These are phyloP conservation scores for Alviniconcha marisindica DNA, from an alignment of 1,140 invertebrate genomes.

Conservation along the genomic window DNA sequence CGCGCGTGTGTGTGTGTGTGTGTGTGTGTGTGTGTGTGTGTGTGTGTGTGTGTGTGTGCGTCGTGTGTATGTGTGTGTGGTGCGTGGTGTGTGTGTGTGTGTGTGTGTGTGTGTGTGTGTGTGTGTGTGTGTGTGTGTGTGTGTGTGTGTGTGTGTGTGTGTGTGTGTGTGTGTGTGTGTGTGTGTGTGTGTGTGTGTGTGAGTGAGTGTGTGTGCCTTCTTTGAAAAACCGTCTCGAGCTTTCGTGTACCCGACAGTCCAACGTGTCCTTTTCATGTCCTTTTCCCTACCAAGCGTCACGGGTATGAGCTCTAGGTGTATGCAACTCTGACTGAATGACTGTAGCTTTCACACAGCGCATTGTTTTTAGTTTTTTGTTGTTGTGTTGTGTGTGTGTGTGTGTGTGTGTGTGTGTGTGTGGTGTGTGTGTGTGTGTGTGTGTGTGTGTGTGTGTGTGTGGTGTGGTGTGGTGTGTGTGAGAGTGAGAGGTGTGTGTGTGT, in stretches of 20 bases:
- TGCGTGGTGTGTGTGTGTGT: not conserved
- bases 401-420: too few relatives aligned
- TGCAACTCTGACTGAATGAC: too few relatives aligned
- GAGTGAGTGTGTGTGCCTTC: not conserved
- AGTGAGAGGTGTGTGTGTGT: too few relatives aligned
- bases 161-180: too few relatives aligned
- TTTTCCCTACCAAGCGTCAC: not conserved
- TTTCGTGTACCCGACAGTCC: not conserved
- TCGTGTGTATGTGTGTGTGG: not conserved
- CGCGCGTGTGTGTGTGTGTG: not conserved
- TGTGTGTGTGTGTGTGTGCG: not conserved
- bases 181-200: slow-evolving; percentile 24
- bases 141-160: not conserved
- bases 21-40: not conserved
- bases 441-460: too few relatives aligned
- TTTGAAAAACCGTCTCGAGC: not conserved
- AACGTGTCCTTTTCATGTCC: not conserved
- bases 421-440: too few relatives aligned
- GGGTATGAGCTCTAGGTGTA: not conserved
- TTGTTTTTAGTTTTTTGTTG: too few relatives aligned
- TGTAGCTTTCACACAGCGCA: too few relatives aligned
- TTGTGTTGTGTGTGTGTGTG: too few relatives aligned
- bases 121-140: not conserved
- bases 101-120: not conserved
- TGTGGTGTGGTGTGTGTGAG: too few relatives aligned